These are phyloP conservation scores for Aplochiton taeniatus DNA, from an alignment of 2,797 vertebrate species.

Conservation along the genomic window DNA sequence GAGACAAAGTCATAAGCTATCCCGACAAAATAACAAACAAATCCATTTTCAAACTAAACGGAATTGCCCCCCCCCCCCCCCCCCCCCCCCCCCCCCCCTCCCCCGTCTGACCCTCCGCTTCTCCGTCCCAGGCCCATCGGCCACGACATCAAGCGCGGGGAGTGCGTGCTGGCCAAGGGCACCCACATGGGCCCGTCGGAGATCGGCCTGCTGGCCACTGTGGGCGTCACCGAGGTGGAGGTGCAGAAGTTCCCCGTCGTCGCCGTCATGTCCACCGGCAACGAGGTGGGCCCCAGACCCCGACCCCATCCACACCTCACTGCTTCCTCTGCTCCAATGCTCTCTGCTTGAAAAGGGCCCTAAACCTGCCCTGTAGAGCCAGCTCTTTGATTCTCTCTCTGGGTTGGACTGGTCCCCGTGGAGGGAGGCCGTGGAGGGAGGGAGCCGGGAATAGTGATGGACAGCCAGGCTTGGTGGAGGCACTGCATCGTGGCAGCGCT, in stretches of 20 bases:
- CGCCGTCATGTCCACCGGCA: conserved; percentile 98
- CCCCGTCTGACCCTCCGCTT: no score
- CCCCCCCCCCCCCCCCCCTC: conserved; percentile 14
- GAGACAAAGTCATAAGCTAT: no score
- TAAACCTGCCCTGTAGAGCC: no score
- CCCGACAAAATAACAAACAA: no score
- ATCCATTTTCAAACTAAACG: no score
- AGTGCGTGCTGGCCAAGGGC: conserved; percentile 95
- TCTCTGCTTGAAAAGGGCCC: no score
- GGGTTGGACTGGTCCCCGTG: no score
- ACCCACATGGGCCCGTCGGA: conserved; percentile 99
- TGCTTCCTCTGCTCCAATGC: background rate
- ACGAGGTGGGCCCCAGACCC: conserved; percentile 78
- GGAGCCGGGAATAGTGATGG: no score
- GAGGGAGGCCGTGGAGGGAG: no score
- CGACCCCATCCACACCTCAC: background rate
- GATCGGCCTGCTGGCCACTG: conserved; percentile 95
- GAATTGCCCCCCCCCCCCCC: no score
- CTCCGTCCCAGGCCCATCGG: conserved; percentile 93
- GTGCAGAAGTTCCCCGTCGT: conserved; percentile 99
- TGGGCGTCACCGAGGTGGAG: conserved; percentile 97
- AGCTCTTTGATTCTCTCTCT: no score
- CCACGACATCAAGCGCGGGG: conserved; percentile 97
- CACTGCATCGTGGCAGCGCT: background rate
- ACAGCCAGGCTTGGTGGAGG: no score